These are phyloP conservation scores for Crematogaster levior DNA, from an alignment of 2,888 invertebrate genomes.

Conservation along the genomic window DNA sequence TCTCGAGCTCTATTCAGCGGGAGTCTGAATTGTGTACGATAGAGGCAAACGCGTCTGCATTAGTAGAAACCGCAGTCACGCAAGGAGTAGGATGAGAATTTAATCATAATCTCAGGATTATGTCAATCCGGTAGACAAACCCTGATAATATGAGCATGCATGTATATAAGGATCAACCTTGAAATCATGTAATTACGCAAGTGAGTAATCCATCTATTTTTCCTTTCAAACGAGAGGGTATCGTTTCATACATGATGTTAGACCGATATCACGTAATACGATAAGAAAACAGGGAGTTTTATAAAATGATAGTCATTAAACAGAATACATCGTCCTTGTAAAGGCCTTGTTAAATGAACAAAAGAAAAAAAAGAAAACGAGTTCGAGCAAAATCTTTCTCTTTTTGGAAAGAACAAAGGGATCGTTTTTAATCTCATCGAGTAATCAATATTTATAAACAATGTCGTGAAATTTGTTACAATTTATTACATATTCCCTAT, in stretches of 20 bases:
- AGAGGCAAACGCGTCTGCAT: background rate
- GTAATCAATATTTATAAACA: background rate
- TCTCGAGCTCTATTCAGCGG: background rate
- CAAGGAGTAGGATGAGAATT: background rate
- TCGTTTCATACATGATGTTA: background rate
- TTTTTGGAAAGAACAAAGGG: background rate
- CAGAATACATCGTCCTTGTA: no score
- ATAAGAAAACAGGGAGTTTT: background rate
- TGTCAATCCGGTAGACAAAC: slow-evolving; percentile 2
- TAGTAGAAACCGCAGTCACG: slow-evolving; percentile 25
- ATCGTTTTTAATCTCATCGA: background rate
- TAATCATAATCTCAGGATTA: slow-evolving; percentile 34
- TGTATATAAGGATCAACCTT: background rate
- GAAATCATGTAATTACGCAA: background rate
- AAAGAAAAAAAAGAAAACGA: no score
- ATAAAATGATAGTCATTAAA: background rate
- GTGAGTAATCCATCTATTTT: background rate
- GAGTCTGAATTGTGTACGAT: slow-evolving; percentile 8
- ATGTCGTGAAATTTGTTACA: background rate
- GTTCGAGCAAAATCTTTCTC: background rate
- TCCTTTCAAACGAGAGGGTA: background rate
- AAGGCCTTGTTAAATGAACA: background rate
- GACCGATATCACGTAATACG: background rate
- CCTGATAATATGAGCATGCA: background rate
- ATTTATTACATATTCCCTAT: background rate